These are phyloP conservation scores for Rostratula benghalensis DNA, from an alignment of 2,113 vertebrate genomes.

Conservation along the genomic window DNA sequence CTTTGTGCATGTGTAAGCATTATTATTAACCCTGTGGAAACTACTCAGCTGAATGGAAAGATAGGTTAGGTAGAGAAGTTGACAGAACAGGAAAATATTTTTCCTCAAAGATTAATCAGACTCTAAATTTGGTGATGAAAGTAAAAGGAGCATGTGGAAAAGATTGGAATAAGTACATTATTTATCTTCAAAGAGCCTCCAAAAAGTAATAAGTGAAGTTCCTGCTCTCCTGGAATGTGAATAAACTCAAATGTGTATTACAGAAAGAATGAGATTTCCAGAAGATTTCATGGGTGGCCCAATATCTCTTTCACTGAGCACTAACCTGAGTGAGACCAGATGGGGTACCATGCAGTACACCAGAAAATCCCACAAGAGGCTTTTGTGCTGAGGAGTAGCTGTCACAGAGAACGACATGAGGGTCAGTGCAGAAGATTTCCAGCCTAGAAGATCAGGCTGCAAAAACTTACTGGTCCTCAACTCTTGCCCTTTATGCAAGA, in stretches of 20 bases:
- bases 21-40: neutral
- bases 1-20: neutral
- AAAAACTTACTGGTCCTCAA: neutral
- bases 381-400: neutral
- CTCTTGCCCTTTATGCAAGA: neutral
- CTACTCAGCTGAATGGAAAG: neutral
- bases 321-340: neutral
- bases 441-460: neutral
- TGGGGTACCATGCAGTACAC: neutral
- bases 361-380: neutral
- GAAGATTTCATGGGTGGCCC: neutral
- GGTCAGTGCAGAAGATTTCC: neutral
- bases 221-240: neutral
- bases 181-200: neutral
- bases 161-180: neutral
- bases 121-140: neutral
- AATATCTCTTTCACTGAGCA: neutral
- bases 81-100: neutral
- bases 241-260: neutral
- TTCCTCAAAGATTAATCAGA: neutral
- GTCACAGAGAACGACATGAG: neutral
- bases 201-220: neutral
- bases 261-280: neutral
- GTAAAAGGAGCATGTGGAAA: neutral
- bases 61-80: neutral